Evolutionary conservation across 2,888 invertebrate species (phyloP), one percentile per base, ranked within the genome.

Genomic region (Apantesis nais): DNA sequence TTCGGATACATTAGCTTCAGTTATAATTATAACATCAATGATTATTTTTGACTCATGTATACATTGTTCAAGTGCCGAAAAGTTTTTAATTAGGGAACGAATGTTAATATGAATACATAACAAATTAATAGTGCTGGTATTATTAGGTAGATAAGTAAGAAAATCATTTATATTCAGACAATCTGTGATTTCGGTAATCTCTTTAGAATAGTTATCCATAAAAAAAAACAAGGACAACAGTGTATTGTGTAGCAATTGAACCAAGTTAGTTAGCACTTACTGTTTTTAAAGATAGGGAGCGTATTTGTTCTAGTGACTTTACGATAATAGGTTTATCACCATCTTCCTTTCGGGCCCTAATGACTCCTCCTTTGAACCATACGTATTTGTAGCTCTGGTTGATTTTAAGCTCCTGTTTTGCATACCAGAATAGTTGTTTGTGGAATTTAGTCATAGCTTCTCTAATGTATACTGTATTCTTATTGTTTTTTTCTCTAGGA

Each of bases 321-420:
- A 70, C 2, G 16, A 41, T 41, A 34, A 16, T 9, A 62, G 22
- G 41, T 63, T 70, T 71, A 1, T 64, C 63, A 29, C 55, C 41
- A 12, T 71, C 67, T 8, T 71, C 65, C 11, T 65, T 71, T 2
- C 52, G 16, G 39, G 64, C 67, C 63, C 39, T 61, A 1, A 68
- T 41, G 11, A 61, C 37, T 22, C 67, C 71, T 67, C 25, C 37
- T 39, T 64, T 64, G 2, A 71, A 71, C 67, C 71, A 71, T n/a
- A 67, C 71, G 12, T 71, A 67, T n/a, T 71, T 71, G 44, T 29
- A 71, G 16, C 61, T 64, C 0, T 41, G 60, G 5, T 71, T 67
- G 2, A 52, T 14, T 61, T 67, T 71, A 19, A 71, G 67, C 12
- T 71, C 71, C 37, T 71, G 71, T 58, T 71, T 71, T 1, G 71